A percentile compares a stretch with the other conserved stretches of the same genome.
phyloP scores from a whole-genome alignment of 2,888 invertebrate genomes.

The Rotaria magnacalcarata region DNA sequence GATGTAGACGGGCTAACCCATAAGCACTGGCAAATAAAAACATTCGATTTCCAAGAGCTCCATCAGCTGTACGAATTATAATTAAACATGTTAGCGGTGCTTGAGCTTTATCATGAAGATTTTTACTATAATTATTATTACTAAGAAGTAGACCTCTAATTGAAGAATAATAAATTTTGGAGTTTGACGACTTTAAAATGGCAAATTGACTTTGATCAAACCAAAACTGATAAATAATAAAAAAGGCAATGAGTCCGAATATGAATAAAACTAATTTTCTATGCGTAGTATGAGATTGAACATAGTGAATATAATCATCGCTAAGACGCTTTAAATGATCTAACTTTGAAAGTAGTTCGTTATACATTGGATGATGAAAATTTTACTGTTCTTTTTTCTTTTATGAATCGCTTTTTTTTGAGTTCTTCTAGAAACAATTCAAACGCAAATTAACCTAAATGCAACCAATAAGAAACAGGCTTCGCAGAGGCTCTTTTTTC shows the following conservation, averaged over 20 bases:
- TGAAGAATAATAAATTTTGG: neutral
- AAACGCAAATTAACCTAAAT: too few species aligned
- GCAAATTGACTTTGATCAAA: neutral
- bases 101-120: neutral
- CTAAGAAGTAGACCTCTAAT: neutral
- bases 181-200: too few species aligned
- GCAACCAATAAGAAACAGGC: too few species aligned
- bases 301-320: too few species aligned
- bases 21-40: constrained; percentile 31
- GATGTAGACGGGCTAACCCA: constrained; percentile 16
- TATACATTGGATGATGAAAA: too few species aligned
- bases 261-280: neutral
- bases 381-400: too few species aligned
- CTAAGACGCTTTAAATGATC: too few species aligned
- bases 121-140: neutral
- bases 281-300: neutral
- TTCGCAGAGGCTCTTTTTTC: too few species aligned
- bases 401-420: too few species aligned
- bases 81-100: neutral
- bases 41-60: constrained; percentile 11
- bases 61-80: neutral
- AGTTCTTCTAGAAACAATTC: too few species aligned
- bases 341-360: too few species aligned
- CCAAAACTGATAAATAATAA: neutral
- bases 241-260: neutral